A percentile compares a stretch with the other conserved stretches of the same genome.
Evolutionary conservation across 2,797 vertebrate genomes (phyloP).

Genomic region (Propithecus perrieri): DNA sequence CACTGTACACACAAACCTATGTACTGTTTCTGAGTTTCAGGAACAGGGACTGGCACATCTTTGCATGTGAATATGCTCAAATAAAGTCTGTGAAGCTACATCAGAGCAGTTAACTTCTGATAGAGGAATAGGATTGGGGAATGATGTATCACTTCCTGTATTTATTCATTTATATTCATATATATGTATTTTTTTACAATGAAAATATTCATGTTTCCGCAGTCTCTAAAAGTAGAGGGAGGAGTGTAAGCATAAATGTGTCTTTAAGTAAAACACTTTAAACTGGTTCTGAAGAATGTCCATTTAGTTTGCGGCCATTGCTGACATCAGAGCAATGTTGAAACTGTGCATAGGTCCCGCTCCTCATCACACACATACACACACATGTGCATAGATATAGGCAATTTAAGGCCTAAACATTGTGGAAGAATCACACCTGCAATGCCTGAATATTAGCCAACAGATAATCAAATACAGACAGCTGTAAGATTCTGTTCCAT

Average conservation of each 20-base stretch:
- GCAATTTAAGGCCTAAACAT: rapidly evolving
- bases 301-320: background rate
- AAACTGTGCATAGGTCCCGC: too few species aligned
- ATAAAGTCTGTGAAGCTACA: rapidly evolving
- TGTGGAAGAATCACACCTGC: rapidly evolving
- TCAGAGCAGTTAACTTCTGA: too few species aligned
- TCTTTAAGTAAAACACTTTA: background rate
- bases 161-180: rapidly evolving
- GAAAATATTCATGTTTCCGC: background rate
- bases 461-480: rapidly evolving
- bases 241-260: background rate
- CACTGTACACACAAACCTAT: background rate
- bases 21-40: background rate
- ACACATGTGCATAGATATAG: rapidly evolving
- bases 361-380: too few species aligned
- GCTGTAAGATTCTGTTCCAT: rapidly evolving
- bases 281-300: background rate
- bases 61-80: background rate
- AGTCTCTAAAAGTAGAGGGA: background rate
- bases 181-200: too few species aligned
- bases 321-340: background rate
- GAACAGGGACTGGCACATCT: background rate
- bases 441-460: background rate
- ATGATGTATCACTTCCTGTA: rapidly evolving
- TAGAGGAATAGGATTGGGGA: background rate